These are phyloP conservation scores for Serinus canaria DNA, from an alignment of 2,113 vertebrate genomes.

Conservation along the genomic window DNA sequence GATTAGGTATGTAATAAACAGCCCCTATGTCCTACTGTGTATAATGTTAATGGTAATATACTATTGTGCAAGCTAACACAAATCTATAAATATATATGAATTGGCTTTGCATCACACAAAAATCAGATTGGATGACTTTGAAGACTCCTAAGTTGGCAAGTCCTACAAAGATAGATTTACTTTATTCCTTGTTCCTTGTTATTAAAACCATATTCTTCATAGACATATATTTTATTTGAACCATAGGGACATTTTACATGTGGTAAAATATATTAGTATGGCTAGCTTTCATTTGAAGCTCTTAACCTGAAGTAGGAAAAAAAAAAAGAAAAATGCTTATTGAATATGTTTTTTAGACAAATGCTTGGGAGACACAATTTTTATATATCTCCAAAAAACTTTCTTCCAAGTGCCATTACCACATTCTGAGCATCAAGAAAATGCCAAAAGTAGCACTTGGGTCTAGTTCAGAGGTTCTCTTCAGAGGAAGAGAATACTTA, in stretches of 20 bases:
- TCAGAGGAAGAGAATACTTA: background rate
- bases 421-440: slow-evolving; percentile 2
- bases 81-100: background rate
- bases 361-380: background rate
- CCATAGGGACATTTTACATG: background rate
- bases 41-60: background rate
- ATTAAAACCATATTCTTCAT: background rate
- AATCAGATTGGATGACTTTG: background rate
- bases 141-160: background rate
- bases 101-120: background rate
- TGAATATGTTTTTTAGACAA: background rate
- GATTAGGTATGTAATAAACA: background rate
- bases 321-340: background rate
- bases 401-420: background rate
- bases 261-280: background rate
- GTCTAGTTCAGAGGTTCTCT: background rate
- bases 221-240: background rate
- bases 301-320: background rate
- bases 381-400: background rate
- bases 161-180: background rate
- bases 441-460: background rate
- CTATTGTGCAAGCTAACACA: background rate
- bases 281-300: background rate
- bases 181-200: accelerated
- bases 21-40: background rate